These are phyloP conservation scores for Lasioglossum vierecki DNA, from an alignment of 2,888 invertebrate genomes.

Conservation along the genomic window DNA sequence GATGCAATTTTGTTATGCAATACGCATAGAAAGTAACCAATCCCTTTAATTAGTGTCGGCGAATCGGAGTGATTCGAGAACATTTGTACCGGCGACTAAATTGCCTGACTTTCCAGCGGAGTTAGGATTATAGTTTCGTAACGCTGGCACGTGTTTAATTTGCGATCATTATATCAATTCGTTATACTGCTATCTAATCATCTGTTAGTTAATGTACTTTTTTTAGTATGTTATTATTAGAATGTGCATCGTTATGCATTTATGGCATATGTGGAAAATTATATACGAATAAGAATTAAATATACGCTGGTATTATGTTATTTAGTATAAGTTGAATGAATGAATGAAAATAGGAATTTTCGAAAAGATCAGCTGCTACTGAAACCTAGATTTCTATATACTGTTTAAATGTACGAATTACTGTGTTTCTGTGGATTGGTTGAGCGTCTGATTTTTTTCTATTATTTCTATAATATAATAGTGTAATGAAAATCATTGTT, in stretches of 20 bases:
- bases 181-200: background rate
- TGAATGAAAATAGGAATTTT: too few species aligned
- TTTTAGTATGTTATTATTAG: background rate
- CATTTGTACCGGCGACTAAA: background rate
- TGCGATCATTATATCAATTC: background rate
- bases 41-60: constrained; percentile 8
- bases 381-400: background rate
- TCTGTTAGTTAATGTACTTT: background rate
- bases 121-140: background rate
- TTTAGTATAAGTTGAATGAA: background rate
- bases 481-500: background rate
- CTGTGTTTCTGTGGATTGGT: background rate
- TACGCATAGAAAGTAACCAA: background rate
- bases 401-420: too few species aligned
- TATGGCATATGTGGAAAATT: background rate
- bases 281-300: background rate
- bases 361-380: background rate
- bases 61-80: background rate
- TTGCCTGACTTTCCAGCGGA: background rate
- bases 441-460: background rate
- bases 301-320: background rate
- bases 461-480: background rate
- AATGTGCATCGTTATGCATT: background rate
- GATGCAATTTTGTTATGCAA: constrained; percentile 37
- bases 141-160: background rate